Conservation (phyloP, 2,113 vertebrate species). For the Rhipidura dahli region DNA sequence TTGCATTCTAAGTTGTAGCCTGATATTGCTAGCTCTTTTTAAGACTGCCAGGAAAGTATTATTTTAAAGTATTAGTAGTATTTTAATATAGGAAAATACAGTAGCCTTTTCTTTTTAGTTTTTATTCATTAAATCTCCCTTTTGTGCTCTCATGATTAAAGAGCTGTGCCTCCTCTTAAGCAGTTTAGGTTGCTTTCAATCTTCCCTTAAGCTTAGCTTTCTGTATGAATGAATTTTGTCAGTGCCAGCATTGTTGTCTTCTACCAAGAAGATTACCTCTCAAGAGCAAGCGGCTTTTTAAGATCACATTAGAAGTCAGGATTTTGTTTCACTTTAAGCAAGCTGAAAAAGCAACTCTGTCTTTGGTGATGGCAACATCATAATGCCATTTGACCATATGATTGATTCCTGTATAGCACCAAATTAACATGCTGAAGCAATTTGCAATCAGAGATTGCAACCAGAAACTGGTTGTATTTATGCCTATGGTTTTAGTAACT, state of each 20-base stretch:
- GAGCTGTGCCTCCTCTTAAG: neutral
- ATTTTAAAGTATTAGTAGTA: neutral
- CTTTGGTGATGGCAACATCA: neutral
- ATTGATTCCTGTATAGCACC: neutral
- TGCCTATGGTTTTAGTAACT: neutral
- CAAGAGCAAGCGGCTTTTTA: neutral
- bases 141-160: neutral
- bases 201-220: neutral
- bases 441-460: neutral
- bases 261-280: neutral
- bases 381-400: neutral
- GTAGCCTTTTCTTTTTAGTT: neutral
- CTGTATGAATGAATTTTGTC: neutral
- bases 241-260: neutral
- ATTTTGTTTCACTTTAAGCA: neutral
- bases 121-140: neutral
- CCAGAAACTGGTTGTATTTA: neutral
- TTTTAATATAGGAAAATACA: neutral
- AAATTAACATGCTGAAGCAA: neutral
- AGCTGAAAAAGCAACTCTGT: neutral
- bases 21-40: neutral
- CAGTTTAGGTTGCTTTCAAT: neutral
- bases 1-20: neutral
- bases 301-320: neutral
- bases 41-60: neutral